phyloP scores from a whole-genome alignment of 1,140 invertebrate genomes.

The Atta texana region DNA sequence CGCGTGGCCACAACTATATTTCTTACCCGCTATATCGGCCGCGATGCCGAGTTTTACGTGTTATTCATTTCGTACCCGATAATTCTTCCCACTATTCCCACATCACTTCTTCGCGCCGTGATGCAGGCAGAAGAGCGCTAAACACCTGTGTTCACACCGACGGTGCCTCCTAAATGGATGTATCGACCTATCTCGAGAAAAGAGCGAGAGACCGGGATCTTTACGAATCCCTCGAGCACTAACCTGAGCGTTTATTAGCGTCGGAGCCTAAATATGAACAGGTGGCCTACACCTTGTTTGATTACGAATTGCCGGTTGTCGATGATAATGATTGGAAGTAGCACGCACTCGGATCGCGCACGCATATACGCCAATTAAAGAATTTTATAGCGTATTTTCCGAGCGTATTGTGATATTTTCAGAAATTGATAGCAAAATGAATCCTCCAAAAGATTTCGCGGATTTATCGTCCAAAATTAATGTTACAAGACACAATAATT shows the following conservation, averaged over 20 bases:
- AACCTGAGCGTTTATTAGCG: slow-evolving; percentile 67
- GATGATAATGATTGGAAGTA: slow-evolving; percentile 50
- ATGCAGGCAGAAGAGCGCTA: slow-evolving; percentile 38
- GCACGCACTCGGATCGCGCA: not conserved
- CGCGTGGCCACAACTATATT: slow-evolving; percentile 5
- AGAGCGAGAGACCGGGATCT: slow-evolving; percentile 27
- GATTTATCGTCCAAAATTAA: not conserved
- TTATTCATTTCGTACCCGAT: slow-evolving; percentile 10
- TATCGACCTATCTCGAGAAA: slow-evolving; percentile 53
- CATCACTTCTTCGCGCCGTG: not conserved
- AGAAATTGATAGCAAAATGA: not conserved
- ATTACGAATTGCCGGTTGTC: slow-evolving; percentile 45
- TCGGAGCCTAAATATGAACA: slow-evolving; percentile 68
- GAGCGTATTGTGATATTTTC: not conserved
- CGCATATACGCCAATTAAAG: not conserved
- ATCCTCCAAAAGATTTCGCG: not conserved
- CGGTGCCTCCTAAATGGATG: slow-evolving; percentile 55
- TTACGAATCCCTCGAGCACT: slow-evolving; percentile 11
- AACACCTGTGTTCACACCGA: slow-evolving; percentile 67
- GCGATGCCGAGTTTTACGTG: slow-evolving; percentile 11
- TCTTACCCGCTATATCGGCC: slow-evolving; percentile 21
- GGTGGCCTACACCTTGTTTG: slow-evolving; percentile 51
- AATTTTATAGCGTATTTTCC: not conserved
- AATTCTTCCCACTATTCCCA: slow-evolving; percentile 27
- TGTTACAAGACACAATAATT: no score